Evolutionary conservation across 2,888 invertebrate species (phyloP).

Genomic region (Pyrgus malvae): DNA sequence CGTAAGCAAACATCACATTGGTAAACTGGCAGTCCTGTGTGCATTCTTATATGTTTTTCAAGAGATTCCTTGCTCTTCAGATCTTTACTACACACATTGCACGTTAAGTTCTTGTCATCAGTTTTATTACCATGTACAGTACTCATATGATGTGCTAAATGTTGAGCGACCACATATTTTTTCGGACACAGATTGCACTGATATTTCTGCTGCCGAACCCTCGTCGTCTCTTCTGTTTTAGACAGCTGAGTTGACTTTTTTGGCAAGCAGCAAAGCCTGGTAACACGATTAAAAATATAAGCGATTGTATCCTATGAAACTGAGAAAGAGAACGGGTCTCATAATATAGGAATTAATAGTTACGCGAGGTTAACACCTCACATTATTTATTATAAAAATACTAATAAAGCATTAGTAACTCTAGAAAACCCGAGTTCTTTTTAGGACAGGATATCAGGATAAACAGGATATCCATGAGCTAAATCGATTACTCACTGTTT

Average conservation of each 20-base stretch:
- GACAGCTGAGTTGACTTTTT: conserved; percentile 33
- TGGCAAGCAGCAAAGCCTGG: conserved; percentile 21
- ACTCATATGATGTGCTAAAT: conserved; percentile 40
- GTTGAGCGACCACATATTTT: conserved; percentile 37
- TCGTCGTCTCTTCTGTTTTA: conserved; percentile 32
- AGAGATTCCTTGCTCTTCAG: conserved; percentile 38
- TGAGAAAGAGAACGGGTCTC: no score
- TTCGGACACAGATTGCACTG: conserved; percentile 45
- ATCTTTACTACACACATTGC: conserved; percentile 42
- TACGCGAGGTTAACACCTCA: no score
- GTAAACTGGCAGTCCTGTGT: conserved; percentile 40
- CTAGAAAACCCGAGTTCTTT: no score
- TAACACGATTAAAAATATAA: neutral
- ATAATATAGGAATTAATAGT: no score
- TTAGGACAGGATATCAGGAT: no score
- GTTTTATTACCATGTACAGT: conserved; percentile 35
- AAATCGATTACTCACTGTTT: no score
- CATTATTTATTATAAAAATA: no score
- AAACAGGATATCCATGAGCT: no score
- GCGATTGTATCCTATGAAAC: neutral
- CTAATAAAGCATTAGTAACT: no score
- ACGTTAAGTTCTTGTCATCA: conserved; percentile 29
- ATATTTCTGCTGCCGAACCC: conserved; percentile 34
- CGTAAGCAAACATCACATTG: conserved; percentile 41
- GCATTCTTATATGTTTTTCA: conserved; percentile 40